Conservation (phyloP, 2,113 vertebrate genomes). For the Upupa epops region DNA sequence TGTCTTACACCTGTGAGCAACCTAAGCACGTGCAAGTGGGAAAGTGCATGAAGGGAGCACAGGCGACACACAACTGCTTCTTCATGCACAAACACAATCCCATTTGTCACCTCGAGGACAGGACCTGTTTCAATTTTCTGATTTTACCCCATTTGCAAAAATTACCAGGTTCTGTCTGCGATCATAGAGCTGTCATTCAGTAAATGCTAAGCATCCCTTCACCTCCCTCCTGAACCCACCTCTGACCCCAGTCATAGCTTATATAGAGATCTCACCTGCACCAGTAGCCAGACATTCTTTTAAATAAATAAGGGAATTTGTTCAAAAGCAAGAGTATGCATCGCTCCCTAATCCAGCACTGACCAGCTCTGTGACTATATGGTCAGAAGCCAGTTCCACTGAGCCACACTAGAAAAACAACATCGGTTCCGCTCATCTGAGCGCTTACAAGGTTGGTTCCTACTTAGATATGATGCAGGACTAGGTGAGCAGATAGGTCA, state of each 20-base stretch:
- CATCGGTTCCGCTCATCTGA: not conserved
- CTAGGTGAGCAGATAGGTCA: fast-evolving
- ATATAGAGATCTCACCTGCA: not conserved
- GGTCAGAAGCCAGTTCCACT: not conserved
- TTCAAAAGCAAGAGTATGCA: not conserved
- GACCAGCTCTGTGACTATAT: not conserved
- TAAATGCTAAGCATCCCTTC: not conserved
- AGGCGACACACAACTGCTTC: not conserved
- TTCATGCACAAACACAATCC: not conserved
- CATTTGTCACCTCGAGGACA: not conserved
- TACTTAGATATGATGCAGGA: not conserved
- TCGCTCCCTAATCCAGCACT: not conserved
- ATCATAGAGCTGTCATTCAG: not conserved
- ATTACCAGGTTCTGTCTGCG: not conserved
- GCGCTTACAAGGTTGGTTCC: not conserved
- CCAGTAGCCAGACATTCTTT: not conserved
- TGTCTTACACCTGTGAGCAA: not conserved
- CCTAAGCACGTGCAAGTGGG: not conserved
- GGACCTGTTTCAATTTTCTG: not conserved
- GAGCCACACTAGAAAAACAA: not conserved
- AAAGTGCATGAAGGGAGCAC: fast-evolving
- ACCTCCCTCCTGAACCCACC: not conserved
- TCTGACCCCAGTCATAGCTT: not conserved
- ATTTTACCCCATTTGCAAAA: not conserved
- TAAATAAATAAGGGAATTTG: not conserved